Conservation (phyloP, 2,888 invertebrate species). For the Lasioglossum leucozonium region DNA sequence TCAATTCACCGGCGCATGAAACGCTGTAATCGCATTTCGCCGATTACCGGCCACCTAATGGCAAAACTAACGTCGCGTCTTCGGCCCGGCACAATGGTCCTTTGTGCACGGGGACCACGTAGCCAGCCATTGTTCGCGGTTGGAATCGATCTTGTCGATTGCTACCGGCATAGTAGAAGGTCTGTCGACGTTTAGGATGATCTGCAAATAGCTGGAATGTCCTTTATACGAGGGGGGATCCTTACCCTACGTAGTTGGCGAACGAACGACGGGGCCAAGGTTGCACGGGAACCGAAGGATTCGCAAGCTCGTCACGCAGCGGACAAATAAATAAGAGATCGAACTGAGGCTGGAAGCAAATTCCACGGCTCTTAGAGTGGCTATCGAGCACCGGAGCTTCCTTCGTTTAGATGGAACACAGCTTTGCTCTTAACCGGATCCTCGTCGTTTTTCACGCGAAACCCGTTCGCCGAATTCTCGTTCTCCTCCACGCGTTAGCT, state of each 20-base stretch:
- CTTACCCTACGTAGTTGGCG: background rate
- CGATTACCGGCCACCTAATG: constrained; percentile 38
- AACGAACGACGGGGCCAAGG: background rate
- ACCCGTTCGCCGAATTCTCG: constrained; percentile 11
- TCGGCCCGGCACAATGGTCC: constrained; percentile 25
- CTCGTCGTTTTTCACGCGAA: constrained; percentile 3
- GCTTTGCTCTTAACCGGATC: constrained; percentile 10
- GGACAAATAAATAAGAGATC: background rate
- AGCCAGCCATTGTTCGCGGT: constrained; percentile 26
- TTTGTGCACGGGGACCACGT: constrained; percentile 18
- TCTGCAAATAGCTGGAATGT: constrained; percentile 12
- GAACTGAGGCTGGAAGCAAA: background rate
- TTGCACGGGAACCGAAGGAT: background rate
- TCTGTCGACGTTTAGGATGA: constrained; percentile 27
- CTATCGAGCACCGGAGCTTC: background rate
- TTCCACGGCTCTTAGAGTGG: background rate
- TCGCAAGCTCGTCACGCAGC: background rate
- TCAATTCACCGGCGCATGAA: constrained; percentile 30
- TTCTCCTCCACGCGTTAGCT: background rate
- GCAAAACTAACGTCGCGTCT: constrained; percentile 39
- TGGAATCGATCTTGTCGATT: constrained; percentile 31
- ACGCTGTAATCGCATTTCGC: constrained; percentile 48
- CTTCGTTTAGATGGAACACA: constrained; percentile 1
- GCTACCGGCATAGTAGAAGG: constrained; percentile 1
- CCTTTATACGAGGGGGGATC: background rate